A percentile compares a stretch with the other conserved stretches of the same genome.
Conservation (phyloP, 2,888 invertebrate genomes). For the Drosophila formosana region DNA sequence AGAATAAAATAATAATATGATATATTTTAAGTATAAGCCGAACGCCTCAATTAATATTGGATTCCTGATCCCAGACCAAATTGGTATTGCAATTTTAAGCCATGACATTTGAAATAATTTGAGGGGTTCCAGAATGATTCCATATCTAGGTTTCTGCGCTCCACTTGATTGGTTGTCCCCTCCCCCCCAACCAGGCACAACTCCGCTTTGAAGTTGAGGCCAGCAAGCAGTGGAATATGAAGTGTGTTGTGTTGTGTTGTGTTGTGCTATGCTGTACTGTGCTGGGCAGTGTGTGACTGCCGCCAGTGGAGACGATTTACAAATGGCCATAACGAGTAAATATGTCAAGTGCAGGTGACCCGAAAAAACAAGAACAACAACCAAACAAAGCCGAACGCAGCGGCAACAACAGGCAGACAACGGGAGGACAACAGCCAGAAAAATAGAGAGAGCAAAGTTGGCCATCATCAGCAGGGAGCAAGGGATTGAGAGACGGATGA, state of each 20-base stretch:
- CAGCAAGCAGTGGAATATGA: slow-evolving; percentile 32
- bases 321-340: slow-evolving; percentile 79
- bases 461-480: neutral
- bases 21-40: no score
- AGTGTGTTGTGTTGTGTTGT: slow-evolving; percentile 11
- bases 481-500: neutral
- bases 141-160: neutral
- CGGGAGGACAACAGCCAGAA: slow-evolving; percentile 2
- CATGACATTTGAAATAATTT: neutral
- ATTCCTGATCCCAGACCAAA: neutral
- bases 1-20: no score
- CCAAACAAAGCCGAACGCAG: slow-evolving; percentile 13
- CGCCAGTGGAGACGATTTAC: slow-evolving; percentile 59
- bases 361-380: slow-evolving; percentile 37
- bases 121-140: neutral
- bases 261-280: no score
- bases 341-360: slow-evolving; percentile 83
- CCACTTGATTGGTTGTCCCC: neutral
- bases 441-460: neutral
- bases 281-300: slow-evolving; percentile 29
- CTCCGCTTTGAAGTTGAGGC: neutral
- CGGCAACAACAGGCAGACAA: slow-evolving; percentile 4
- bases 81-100: no score
- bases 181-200: neutral
- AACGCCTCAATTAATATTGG: no score